A percentile compares a stretch with the other conserved stretches of the same genome.
These are phyloP conservation scores for Mallateleia sp. DNA, from an alignment of 2,888 invertebrate species.

Conservation along the genomic window DNA sequence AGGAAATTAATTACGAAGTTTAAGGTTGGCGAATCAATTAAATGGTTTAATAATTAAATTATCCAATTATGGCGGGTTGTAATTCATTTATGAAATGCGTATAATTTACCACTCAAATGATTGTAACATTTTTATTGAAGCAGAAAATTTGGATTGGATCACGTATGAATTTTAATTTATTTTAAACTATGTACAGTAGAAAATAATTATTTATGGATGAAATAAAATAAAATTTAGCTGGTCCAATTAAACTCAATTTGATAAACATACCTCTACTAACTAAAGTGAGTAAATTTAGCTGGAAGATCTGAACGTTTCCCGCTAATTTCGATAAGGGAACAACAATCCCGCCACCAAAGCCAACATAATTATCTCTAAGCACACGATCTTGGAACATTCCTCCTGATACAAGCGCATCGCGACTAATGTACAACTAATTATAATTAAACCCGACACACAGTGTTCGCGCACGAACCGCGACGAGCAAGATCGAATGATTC, in stretches of 20 bases:
- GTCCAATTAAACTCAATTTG: too few relatives aligned
- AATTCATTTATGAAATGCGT: slow-evolving; percentile 2
- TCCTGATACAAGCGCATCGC: slow-evolving; percentile 47
- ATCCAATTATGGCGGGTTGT: neutral
- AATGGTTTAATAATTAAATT: slow-evolving; percentile 7
- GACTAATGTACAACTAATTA: slow-evolving; percentile 69
- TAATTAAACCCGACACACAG: slow-evolving; percentile 54
- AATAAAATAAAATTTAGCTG: too few relatives aligned
- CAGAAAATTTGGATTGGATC: too few relatives aligned
- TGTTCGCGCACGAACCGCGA: slow-evolving; percentile 30
- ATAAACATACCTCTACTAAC: too few relatives aligned
- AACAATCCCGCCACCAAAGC: slow-evolving; percentile 34
- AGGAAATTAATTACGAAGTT: neutral
- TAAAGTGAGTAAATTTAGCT: too few relatives aligned
- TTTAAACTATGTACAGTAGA: too few relatives aligned
- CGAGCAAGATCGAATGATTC: slow-evolving; percentile 57
- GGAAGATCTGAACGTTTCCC: too few relatives aligned
- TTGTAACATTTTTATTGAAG: neutral
- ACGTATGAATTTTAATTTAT: too few relatives aligned
- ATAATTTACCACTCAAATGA: slow-evolving; percentile 1
- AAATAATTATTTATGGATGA: too few relatives aligned
- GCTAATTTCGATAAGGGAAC: slow-evolving; percentile 27
- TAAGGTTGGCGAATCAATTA: neutral
- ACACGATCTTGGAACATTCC: slow-evolving; percentile 41
- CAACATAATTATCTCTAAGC: slow-evolving; percentile 59